A percentile compares a stretch with the other conserved stretches of the same genome.
Evolutionary conservation across 2,888 invertebrate species (phyloP).

Genomic region (Masnerella sp.): DNA sequence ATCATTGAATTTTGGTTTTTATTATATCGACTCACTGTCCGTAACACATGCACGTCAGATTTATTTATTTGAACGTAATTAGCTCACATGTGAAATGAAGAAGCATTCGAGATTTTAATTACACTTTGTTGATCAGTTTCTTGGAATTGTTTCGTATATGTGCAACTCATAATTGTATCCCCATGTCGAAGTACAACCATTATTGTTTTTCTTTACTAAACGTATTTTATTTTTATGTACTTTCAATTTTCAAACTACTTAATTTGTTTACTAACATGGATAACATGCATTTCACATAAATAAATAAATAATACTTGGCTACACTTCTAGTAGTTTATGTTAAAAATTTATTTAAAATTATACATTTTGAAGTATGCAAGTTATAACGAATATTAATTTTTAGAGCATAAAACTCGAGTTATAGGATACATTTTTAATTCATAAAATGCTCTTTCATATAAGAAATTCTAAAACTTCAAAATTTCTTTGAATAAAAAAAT

Average conservation of each 20-base stretch:
- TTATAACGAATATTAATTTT: too few relatives aligned
- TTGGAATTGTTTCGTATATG: constrained; percentile 17
- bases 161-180: constrained; percentile 11
- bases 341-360: too few relatives aligned
- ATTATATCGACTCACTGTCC: constrained; percentile 37
- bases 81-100: constrained; percentile 13
- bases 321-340: too few relatives aligned
- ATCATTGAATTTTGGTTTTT: constrained; percentile 48
- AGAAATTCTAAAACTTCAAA: too few relatives aligned
- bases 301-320: too few relatives aligned
- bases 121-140: constrained; percentile 19
- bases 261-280: constrained; percentile 16
- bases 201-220: constrained; percentile 11
- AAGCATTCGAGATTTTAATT: constrained; percentile 25
- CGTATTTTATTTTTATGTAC: not conserved
- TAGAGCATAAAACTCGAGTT: too few relatives aligned
- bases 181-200: not conserved
- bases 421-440: too few relatives aligned
- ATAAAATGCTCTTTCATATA: too few relatives aligned
- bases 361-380: too few relatives aligned
- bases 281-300: not conserved
- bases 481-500: too few relatives aligned
- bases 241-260: constrained; percentile 16
- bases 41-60: constrained; percentile 46
- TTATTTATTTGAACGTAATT: constrained; percentile 36